Evolutionary conservation across 64 coral and sea anemone genomes (phyloP).

Genomic region (Montipora capricornis): DNA sequence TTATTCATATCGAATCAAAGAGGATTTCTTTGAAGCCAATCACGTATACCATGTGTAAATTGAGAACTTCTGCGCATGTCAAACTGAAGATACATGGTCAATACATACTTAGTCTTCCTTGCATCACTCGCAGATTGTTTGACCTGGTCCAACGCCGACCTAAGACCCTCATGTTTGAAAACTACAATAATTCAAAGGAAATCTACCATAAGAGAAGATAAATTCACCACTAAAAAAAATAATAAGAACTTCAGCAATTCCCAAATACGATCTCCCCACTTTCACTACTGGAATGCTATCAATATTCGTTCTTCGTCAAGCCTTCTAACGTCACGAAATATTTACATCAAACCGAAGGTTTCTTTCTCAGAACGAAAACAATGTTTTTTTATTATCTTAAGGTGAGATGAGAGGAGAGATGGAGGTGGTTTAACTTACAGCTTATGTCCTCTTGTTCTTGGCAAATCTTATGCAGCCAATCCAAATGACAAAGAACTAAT

Average conservation of each 20-base stretch:
- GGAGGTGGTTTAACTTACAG: constrained; percentile 73
- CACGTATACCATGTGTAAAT: not conserved
- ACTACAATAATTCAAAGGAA: constrained; percentile 55
- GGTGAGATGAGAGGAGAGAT: not conserved
- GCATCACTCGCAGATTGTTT: constrained; percentile 73
- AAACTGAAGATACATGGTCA: not conserved
- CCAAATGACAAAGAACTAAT: constrained; percentile 81
- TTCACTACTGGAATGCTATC: too few relatives aligned
- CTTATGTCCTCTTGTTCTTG: constrained; percentile 90
- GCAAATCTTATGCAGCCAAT: constrained; percentile 94
- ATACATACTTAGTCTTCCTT: constrained; percentile 77
- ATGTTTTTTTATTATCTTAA: too few relatives aligned
- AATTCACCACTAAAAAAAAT: not conserved
- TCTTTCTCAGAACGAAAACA: too few relatives aligned
- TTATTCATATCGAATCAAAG: too few relatives aligned
- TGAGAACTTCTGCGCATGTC: too few relatives aligned
- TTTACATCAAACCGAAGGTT: too few relatives aligned
- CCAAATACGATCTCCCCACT: too few relatives aligned
- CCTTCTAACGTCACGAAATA: too few relatives aligned
- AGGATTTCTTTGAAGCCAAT: not conserved
- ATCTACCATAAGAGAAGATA: too few relatives aligned
- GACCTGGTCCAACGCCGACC: constrained; percentile 83
- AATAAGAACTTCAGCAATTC: too few relatives aligned
- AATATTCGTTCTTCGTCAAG: too few relatives aligned
- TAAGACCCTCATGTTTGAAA: constrained; percentile 93